Percentiles rank a stretch among this genome's conserved stretches.
These are phyloP conservation scores for Hemiprocne comata DNA, from an alignment of 2,113 vertebrate genomes.

Conservation along the genomic window DNA sequence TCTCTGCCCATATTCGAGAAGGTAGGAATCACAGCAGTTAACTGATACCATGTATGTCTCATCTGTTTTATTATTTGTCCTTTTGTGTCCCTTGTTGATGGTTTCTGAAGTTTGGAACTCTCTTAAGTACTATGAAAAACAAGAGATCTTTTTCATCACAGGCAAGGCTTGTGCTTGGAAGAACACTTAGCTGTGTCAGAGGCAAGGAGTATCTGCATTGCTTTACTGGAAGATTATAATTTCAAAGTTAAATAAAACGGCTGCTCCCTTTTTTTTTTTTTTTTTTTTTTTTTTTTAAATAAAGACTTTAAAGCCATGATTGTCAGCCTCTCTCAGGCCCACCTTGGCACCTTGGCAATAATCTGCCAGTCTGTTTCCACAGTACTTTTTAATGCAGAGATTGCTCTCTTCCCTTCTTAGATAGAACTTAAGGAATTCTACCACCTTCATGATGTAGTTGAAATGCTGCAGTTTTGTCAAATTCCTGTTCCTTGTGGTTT, in stretches of 20 bases:
- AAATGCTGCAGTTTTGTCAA: background rate
- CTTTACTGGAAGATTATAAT: background rate
- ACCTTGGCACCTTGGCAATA: background rate
- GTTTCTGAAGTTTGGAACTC: background rate
- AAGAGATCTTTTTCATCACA: background rate
- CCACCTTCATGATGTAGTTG: background rate
- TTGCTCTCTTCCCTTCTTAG: background rate
- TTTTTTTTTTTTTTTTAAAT: background rate
- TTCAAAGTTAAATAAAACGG: background rate
- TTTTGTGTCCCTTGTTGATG: background rate
- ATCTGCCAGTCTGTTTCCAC: background rate
- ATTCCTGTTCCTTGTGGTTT: background rate
- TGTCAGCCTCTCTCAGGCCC: background rate
- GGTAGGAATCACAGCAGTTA: background rate
- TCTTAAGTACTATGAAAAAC: background rate
- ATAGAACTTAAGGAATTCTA: background rate
- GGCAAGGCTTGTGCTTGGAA: background rate
- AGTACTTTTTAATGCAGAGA: background rate
- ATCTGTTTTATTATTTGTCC: background rate
- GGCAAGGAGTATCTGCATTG: background rate
- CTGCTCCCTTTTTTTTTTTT: background rate
- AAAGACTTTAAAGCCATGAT: background rate
- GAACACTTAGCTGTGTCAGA: background rate
- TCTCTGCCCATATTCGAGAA: background rate
- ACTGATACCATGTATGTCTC: background rate